Evolutionary conservation across 2,888 invertebrate genomes (phyloP).

Genomic region (Cryptocephalus primarius): DNA sequence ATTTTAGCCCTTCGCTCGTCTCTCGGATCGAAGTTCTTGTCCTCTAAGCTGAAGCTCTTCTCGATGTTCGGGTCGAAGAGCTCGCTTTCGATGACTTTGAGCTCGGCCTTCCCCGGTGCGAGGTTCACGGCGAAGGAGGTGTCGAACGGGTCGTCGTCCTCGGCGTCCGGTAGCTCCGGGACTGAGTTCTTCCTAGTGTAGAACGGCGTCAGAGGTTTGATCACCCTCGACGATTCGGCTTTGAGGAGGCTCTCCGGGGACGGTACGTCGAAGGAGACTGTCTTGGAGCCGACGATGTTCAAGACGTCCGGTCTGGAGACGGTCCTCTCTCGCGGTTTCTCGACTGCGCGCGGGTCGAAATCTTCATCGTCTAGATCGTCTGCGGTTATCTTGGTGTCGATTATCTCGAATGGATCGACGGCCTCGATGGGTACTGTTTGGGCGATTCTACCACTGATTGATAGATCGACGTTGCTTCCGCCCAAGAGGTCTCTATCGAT

Average conservation of each 20-base stretch:
- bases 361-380: slow-evolving; percentile 52
- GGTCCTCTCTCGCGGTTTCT: slow-evolving; percentile 34
- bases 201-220: slow-evolving; percentile 72
- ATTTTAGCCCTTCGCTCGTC: slow-evolving; percentile 29
- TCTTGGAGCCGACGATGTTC: slow-evolving; percentile 30
- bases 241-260: slow-evolving; percentile 37
- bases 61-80: slow-evolving; percentile 28
- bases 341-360: slow-evolving; percentile 69
- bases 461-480: slow-evolving; percentile 66
- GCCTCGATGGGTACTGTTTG: slow-evolving; percentile 17
- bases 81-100: slow-evolving; percentile 46
- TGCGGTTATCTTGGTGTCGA: too few relatives aligned
- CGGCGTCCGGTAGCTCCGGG: slow-evolving; percentile 44
- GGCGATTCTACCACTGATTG: slow-evolving; percentile 42
- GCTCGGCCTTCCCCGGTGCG: slow-evolving; percentile 45
- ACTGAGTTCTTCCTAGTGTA: slow-evolving; percentile 56
- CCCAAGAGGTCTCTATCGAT: slow-evolving; percentile 57
- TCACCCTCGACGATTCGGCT: slow-evolving; percentile 34
- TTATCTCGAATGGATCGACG: too few relatives aligned
- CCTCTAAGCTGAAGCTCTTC: slow-evolving; percentile 46
- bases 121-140: slow-evolving; percentile 47
- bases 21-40: slow-evolving; percentile 51
- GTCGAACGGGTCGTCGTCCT: slow-evolving; percentile 54
- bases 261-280: slow-evolving; percentile 50
- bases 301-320: slow-evolving; percentile 55